phyloP scores from a whole-genome alignment of 2,888 invertebrate species.

The Cepaea hortensis region DNA sequence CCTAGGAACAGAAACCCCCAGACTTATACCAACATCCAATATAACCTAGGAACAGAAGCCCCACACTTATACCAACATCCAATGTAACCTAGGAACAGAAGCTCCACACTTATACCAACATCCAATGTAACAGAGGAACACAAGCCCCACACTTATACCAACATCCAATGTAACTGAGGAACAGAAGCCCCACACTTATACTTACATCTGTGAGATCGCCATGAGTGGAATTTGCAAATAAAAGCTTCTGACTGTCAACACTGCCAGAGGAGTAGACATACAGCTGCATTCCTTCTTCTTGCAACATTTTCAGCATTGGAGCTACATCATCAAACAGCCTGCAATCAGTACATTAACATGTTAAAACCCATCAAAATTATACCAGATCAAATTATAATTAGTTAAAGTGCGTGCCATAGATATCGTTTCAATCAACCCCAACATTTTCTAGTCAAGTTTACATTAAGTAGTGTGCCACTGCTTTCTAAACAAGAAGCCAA shows the following conservation, averaged over 20 bases:
- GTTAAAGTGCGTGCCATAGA: no score
- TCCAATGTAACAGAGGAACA: neutral
- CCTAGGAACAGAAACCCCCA: no score
- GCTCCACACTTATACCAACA: neutral
- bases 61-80: no score
- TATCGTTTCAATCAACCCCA: no score
- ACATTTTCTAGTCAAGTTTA: no score
- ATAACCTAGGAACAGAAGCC: neutral
- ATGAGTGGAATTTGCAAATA: slow-evolving; percentile 86
- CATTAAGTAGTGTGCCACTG: no score
- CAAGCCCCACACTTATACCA: neutral
- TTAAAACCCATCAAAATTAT: no score
- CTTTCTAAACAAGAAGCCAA: no score
- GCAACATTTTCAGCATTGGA: slow-evolving; percentile 85
- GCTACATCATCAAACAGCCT: slow-evolving; percentile 93
- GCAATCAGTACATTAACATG: slow-evolving; percentile 69
- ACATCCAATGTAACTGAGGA: neutral
- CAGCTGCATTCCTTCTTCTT: slow-evolving; percentile 82
- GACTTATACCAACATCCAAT: neutral
- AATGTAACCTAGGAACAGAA: no score
- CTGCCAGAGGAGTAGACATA: slow-evolving; percentile 95
- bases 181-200: slow-evolving; percentile 19
- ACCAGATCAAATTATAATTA: no score
- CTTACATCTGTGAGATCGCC: slow-evolving; percentile 85
- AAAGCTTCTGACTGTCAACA: slow-evolving; percentile 90